phyloP scores from a whole-genome alignment of 2,888 invertebrate species.

The Prosopocoilus inquinatus region DNA sequence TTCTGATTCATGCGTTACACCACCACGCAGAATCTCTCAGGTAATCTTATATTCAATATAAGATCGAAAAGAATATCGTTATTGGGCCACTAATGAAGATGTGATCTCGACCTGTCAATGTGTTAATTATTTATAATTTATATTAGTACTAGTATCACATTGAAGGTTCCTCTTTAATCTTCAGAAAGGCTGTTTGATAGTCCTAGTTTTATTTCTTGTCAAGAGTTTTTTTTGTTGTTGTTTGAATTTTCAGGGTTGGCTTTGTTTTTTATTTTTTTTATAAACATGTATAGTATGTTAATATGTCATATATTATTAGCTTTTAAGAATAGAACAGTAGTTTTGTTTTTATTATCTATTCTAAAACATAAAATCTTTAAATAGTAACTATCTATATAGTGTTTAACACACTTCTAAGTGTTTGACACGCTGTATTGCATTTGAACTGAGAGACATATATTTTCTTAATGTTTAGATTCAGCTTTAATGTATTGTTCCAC shows the following conservation, averaged over 20 bases:
- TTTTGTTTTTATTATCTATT: no score
- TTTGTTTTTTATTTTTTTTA: conserved; percentile 5
- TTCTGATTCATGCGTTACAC: conserved; percentile 14
- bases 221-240: conserved; percentile 7
- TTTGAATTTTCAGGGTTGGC: conserved; percentile 8
- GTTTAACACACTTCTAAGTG: no score
- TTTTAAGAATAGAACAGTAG: neutral
- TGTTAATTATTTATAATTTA: conserved; percentile 11
- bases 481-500: neutral
- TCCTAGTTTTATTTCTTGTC: conserved; percentile 9
- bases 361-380: no score
- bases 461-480: no score
- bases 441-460: no score
- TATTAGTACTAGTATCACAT: conserved; percentile 13
- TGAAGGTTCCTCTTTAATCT: conserved; percentile 15
- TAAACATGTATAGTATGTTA: conserved; percentile 3
- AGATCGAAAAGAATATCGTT: conserved; percentile 1
- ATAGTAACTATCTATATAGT: no score
- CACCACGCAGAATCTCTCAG: conserved; percentile 15
- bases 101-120: conserved; percentile 13
- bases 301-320: neutral
- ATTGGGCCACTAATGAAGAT: conserved; percentile 8
- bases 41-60: conserved; percentile 16
- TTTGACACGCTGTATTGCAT: no score
- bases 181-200: conserved; percentile 11